Conservation (phyloP, 2,113 vertebrate species). For the Oreochromis niloticus region DNA sequence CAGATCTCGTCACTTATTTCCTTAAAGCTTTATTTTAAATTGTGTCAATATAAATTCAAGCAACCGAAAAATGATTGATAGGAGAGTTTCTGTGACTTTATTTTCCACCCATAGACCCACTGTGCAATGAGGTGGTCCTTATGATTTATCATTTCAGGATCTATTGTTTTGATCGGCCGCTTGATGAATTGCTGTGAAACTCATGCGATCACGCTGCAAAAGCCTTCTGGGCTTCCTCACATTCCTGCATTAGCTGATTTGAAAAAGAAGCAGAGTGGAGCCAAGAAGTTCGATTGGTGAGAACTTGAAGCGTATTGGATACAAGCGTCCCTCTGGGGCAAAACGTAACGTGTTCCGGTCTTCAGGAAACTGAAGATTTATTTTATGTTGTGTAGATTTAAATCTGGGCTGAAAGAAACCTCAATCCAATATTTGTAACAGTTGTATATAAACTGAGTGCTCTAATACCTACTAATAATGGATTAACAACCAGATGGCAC, state of each 20-base stretch:
- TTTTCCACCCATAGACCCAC: not conserved
- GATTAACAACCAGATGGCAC: slow-evolving; percentile 42
- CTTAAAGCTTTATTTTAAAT: not conserved
- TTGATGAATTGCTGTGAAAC: not conserved
- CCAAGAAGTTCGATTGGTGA: not conserved
- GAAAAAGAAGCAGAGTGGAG: not conserved
- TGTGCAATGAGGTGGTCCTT: not conserved
- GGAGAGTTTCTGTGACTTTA: not conserved
- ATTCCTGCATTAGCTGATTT: not conserved
- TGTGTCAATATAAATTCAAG: not conserved
- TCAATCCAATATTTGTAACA: not conserved
- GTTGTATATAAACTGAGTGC: not conserved
- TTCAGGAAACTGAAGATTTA: not conserved
- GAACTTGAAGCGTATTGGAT: not conserved
- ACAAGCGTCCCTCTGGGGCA: fast-evolving
- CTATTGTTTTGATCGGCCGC: not conserved
- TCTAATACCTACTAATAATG: slow-evolving; percentile 23
- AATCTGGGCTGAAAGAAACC: not conserved
- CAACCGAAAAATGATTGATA: not conserved
- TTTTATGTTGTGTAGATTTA: not conserved
- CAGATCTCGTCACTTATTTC: not conserved
- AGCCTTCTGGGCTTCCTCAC: not conserved
- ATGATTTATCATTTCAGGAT: not conserved
- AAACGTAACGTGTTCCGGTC: not conserved
- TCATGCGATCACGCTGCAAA: not conserved